phyloP scores from a whole-genome alignment of 2,888 invertebrate species.

The Tetragonula carbonaria region DNA sequence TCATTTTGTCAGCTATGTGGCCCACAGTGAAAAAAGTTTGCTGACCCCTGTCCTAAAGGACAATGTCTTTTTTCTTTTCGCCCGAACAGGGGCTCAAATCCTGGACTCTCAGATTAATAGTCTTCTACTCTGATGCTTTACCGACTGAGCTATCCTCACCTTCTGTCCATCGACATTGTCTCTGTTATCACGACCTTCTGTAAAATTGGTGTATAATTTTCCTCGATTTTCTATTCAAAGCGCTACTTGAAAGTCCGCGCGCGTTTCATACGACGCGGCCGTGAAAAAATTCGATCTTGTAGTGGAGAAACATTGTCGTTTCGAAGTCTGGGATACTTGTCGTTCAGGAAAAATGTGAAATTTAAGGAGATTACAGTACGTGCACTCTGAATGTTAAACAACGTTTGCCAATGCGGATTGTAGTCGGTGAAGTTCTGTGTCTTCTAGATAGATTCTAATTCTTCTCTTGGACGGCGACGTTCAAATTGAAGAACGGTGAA shows the following conservation, averaged over 20 bases:
- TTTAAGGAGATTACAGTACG: conserved; percentile 19
- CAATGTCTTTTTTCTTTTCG: too few relatives aligned
- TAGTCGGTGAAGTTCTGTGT: background rate
- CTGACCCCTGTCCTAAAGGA: too few relatives aligned
- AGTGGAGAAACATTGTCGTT: background rate
- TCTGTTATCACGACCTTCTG: conserved; percentile 19
- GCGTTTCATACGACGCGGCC: background rate
- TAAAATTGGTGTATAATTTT: conserved; percentile 32
- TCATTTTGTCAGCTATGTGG: too few relatives aligned
- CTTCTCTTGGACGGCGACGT: too few relatives aligned
- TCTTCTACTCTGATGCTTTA: too few relatives aligned
- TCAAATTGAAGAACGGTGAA: too few relatives aligned
- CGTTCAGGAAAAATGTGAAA: conserved; percentile 16
- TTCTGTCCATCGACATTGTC: background rate
- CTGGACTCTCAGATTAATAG: too few relatives aligned
- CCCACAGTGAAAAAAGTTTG: too few relatives aligned
- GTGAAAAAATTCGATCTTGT: conserved; percentile 23
- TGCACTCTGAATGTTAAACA: conserved; percentile 11
- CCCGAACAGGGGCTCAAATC: too few relatives aligned
- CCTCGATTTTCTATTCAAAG: conserved; percentile 10
- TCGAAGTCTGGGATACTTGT: background rate
- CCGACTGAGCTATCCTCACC: too few relatives aligned
- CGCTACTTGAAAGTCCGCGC: conserved; percentile 8
- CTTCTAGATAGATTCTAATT: background rate
- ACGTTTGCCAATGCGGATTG: background rate